Base-by-base conservation (phyloP, 2,113 vertebrate genomes). In the Progne subis region DNA sequence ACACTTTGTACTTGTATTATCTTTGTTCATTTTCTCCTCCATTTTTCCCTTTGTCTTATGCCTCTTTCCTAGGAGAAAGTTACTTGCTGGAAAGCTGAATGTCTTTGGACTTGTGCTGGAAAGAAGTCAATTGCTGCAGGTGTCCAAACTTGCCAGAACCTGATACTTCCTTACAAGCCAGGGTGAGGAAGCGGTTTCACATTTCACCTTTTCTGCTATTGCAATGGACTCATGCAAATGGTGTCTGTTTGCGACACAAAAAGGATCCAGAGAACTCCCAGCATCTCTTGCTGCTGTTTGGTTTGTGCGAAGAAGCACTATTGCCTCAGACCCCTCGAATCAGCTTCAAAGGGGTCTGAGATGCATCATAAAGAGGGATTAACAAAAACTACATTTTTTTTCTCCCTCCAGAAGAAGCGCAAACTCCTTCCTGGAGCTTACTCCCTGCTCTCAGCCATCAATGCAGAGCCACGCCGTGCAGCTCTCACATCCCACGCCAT, bases 121-220 rank as follows among this genome's bases (percentile, higher is more conserved):
- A 94, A 77, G 7, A 65, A 95, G 43, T 63, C 82, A 90, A 59
- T 49, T 74, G 31, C 63, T 93, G 82, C 88, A 96, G 93, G 77
- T 92, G 74, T 86, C 69, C 83, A 64, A 81, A 88, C 39, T 83
- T 84, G 60, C 60, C 88, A 84, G 70, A 90, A 82, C 17, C 50
- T 72, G 37, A 72, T 76, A 81, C n/a, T 87, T 84, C 67, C 74
- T 85, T 80, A 59, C 46, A 92, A 70, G 10, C 1, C 31, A 43
- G 67, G 32, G n/a, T 31, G 32, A 39, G 41, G 34, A 52, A 85
- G 63, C 26, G 79, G 86, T 91, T 84, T 78, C 68, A 10, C 50
- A 60, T 94, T 95, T 87, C 70, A 47, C 28, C 46, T 91, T 90
- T 83, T 77, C 44, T 74, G 49, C 61, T 76, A 1, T 37, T 59